A percentile compares a stretch with the other conserved stretches of the same genome.
Evolutionary conservation across 2,113 vertebrate genomes (phyloP).

Genomic region (Jaculus jaculus): DNA sequence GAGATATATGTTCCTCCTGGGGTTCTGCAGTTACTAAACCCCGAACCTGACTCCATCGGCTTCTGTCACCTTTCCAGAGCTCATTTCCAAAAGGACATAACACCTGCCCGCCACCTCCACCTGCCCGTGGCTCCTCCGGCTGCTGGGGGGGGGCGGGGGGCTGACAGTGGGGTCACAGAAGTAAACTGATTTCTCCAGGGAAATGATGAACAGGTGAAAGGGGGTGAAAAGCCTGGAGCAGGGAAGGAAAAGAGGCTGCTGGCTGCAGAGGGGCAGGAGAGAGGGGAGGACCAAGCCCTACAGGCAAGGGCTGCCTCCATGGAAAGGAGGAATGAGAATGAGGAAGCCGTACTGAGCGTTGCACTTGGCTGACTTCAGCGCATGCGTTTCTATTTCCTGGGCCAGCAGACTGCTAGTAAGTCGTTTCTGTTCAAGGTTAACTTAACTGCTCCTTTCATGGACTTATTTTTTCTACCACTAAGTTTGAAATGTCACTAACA

Average conservation of each 20-base stretch:
- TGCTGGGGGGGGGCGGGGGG: slow-evolving; percentile 40
- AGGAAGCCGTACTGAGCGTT: no score
- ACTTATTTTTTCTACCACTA: slow-evolving; percentile 39
- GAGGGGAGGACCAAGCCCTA: fast-evolving
- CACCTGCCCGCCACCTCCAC: slow-evolving; percentile 46
- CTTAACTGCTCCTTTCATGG: slow-evolving; percentile 61
- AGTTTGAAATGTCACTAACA: slow-evolving; percentile 69
- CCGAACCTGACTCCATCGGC: slow-evolving; percentile 6
- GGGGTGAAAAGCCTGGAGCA: not conserved
- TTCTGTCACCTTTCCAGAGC: slow-evolving; percentile 65
- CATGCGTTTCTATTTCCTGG: slow-evolving; percentile 54
- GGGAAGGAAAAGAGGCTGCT: not conserved
- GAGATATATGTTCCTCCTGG: slow-evolving; percentile 34
- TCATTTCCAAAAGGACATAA: slow-evolving; percentile 77
- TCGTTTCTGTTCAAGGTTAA: slow-evolving; percentile 65
- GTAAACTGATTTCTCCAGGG: slow-evolving; percentile 58
- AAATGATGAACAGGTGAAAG: not conserved
- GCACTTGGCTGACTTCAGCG: slow-evolving; percentile 52
- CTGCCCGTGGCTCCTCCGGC: slow-evolving; percentile 29
- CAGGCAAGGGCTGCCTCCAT: not conserved
- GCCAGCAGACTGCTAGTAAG: slow-evolving; percentile 47
- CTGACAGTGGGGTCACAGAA: slow-evolving; percentile 22
- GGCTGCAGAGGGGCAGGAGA: not conserved
- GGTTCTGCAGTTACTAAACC: slow-evolving; percentile 61
- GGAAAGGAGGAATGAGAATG: no score